Evolutionary conservation across 2,888 invertebrate species (phyloP), one percentile per base, ranked within the genome.

Genomic region (Rhagonycha lutea): DNA sequence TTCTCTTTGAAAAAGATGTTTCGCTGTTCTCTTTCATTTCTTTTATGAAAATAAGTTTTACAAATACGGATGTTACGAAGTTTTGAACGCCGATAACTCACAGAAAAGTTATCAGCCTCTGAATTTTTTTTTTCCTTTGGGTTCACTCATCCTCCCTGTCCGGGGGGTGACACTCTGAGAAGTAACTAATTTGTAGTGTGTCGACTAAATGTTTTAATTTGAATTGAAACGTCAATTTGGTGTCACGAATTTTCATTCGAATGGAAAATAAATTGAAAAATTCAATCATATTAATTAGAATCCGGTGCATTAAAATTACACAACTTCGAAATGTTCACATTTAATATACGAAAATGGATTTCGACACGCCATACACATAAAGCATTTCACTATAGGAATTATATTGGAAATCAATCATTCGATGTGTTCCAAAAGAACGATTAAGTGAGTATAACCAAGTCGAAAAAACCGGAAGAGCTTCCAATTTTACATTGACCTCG

Each of bases 401-500:
- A 61, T 72, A 67, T 72, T 61, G 72, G 8, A 61, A 72, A 72
- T 72, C 72, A 61, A 72, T 72, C 65, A 72, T 72, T 26, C 26
- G 23, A 24, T 65, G 72, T 72, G 23, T 23, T 67, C 26, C 61
- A 68, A 61, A 14, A 61, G 72, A 28, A n/a, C 61, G 68, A 72
- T 72, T 72, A 72, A 67, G 14, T 72, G 60, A 67, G 68, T 68
- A 72, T 72, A 65, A 72, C 72, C 14, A 65, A 32, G 18, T 67
- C 18, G 72, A 72, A 68, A 61, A 65, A 26, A 24, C 24, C 63
- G 63, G 63, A 65, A 65, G 63, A 65, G 18, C 26, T 65, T 65
- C 63, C 63, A 65, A 24, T 62, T 47, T 47, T 47, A 47, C 47
- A 62, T 62, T 65, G 26, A 65, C 63, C 63, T 65, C 26, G 26